A percentile compares a stretch with the other conserved stretches of the same genome.
Evolutionary conservation across 2,888 invertebrate genomes (phyloP).

Genomic region (Macrosiphum euphorbiae): DNA sequence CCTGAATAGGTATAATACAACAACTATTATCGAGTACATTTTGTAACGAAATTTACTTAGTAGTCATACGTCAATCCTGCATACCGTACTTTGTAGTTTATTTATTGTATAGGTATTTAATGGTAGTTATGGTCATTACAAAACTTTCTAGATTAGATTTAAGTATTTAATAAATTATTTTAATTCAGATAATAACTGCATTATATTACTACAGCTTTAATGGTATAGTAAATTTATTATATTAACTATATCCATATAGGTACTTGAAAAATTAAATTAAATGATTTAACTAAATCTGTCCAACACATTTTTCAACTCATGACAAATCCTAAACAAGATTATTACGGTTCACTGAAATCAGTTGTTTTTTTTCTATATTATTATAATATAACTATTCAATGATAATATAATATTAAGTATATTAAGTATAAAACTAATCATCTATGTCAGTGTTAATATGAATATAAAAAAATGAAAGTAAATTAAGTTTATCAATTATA

Average conservation of each 20-base stretch:
- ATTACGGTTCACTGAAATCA: too few species aligned
- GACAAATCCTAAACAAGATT: too few species aligned
- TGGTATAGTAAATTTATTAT: neutral
- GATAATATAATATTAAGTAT: too few species aligned
- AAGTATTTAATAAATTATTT: neutral
- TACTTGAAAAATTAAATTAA: neutral
- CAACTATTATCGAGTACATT: neutral
- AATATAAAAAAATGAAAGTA: neutral
- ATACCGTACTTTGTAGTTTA: neutral
- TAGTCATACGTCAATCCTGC: neutral
- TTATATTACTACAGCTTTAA: neutral
- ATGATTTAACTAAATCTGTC: neutral
- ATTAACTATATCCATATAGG: neutral
- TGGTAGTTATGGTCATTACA: neutral
- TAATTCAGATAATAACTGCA: neutral
- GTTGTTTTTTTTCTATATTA: too few species aligned
- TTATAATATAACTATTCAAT: too few species aligned
- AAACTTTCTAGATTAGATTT: neutral
- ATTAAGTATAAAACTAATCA: neutral
- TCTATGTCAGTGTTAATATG: neutral
- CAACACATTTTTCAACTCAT: too few species aligned
- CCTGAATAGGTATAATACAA: neutral
- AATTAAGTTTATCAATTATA: neutral
- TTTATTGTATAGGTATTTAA: too few species aligned
- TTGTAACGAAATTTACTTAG: neutral